Evolutionary conservation across 2,113 vertebrate species (phyloP).

Genomic region (Oreochromis aureus): DNA sequence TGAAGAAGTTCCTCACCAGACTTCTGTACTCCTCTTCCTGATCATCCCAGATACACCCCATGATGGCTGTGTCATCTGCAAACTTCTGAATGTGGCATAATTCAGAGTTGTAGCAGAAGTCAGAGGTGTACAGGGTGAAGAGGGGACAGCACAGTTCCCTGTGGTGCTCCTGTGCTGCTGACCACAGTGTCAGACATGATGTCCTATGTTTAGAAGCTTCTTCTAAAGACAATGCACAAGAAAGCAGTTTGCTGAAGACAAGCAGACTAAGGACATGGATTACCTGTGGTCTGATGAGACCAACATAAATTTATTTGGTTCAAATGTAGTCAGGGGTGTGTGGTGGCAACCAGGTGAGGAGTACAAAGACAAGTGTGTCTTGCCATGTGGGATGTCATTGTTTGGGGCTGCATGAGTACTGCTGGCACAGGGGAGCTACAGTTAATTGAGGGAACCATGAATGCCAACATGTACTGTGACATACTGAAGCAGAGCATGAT

Average conservation of each 20-base stretch:
- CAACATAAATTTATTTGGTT: background rate
- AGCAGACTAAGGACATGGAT: background rate
- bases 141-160: no score
- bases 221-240: background rate
- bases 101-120: no score
- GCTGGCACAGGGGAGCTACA: background rate
- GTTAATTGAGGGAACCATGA: background rate
- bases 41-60: no score
- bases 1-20: no score
- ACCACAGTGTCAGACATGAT: no score
- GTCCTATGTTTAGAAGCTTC: background rate
- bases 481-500: background rate
- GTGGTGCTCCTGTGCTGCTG: no score
- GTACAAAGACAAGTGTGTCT: background rate
- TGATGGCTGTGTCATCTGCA: no score
- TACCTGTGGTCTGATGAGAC: background rate
- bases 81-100: no score
- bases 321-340: background rate
- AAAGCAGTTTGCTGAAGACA: no score
- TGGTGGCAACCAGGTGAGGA: background rate
- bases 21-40: no score
- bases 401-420: background rate
- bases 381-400: background rate
- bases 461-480: background rate
- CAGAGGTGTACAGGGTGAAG: no score